Evolutionary conservation across 2,113 vertebrate species (phyloP), one percentile per base, ranked within the genome.

Genomic region (Budorcas taxicolor): DNA sequence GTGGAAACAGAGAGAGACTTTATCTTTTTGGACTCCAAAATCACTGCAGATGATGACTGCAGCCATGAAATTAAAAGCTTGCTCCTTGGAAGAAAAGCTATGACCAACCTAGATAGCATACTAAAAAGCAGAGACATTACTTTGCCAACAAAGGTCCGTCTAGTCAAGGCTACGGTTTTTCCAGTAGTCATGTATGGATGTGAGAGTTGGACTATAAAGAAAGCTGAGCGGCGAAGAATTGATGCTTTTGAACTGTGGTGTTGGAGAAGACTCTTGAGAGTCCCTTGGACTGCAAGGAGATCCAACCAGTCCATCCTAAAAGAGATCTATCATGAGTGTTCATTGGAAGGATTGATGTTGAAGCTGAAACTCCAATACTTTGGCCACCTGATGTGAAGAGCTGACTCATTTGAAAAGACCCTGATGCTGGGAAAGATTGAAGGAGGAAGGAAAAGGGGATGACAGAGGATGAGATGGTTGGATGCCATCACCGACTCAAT

Each of bases 181-280:
- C 17, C 4, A 67, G 17, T 36, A 10, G 64, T 67, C 64, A 67
- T 67, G 33, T 67, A 21, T 21, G 16, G 8, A 36, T 36, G 33
- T 67, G 64, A n/a, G 33, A 36, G 33, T 67, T 67, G 64, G 33
- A 36, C 64, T 9, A 36, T 67, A 36, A 67, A 67, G 33, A 67
- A 67, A 67, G 33, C 8, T 21, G 4, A 67, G 8, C 0, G 1
- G 0, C 0, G 2, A 71, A 71, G 17, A 71, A 71, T 21, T 71
- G 33, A 71, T 11, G 33, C 64, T 36, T 67, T 67, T 36, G 64
- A 36, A 36, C n/a, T 36, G 64, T 71, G n/a, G 0, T 71, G 2
- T 12, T 71, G 64, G 19, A 71, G 64, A 71, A 71, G 64, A 71
- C 64, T 71, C n/a, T 71, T 71, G 4, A 71, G 64, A 36, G 17